A percentile compares a stretch with the other conserved stretches of the same genome.
These are phyloP conservation scores for Labeo catla DNA, from an alignment of 2,113 vertebrate genomes.

Conservation along the genomic window DNA sequence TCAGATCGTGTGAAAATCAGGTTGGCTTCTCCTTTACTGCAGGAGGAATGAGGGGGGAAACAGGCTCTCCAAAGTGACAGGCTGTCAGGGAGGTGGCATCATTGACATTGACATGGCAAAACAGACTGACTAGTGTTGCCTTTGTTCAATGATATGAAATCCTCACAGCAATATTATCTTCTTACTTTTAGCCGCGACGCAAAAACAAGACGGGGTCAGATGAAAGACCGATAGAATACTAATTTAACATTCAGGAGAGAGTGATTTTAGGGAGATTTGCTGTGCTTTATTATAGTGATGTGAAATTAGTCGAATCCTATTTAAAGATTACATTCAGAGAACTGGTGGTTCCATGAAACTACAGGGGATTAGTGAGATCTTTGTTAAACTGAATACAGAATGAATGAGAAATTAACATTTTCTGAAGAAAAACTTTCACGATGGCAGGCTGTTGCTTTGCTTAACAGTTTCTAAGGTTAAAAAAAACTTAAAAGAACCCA, in stretches of 20 bases:
- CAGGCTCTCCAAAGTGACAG: conserved; percentile 64
- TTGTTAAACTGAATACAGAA: conserved; percentile 4
- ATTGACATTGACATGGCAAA: conserved; percentile 62
- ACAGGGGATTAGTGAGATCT: conserved; percentile 33
- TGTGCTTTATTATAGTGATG: conserved; percentile 75
- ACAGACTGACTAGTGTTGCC: conserved; percentile 57
- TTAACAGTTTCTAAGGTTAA: not conserved
- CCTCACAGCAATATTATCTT: conserved; percentile 60
- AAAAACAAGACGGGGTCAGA: conserved; percentile 42
- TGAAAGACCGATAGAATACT: conserved; percentile 37
- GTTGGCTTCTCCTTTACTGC: conserved; percentile 54
- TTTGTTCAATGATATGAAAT: conserved; percentile 61
- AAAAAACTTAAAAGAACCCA: not conserved
- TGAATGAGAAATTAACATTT: not conserved
- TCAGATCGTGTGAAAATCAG: conserved; percentile 61
- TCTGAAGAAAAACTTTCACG: not conserved
- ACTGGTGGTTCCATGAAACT: conserved; percentile 78
- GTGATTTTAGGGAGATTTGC: conserved; percentile 78
- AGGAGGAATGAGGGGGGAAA: conserved; percentile 49
- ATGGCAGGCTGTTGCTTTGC: not conserved
- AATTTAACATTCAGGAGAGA: conserved; percentile 55
- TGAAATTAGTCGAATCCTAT: conserved; percentile 80
- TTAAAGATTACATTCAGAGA: conserved; percentile 78
- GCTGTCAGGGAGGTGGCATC: conserved; percentile 59
- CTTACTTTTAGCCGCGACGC: conserved; percentile 41